Evolutionary conservation across 2,113 vertebrate genomes (phyloP), one percentile per base, ranked within the genome.

Genomic region (Xyliphius kryptos): DNA sequence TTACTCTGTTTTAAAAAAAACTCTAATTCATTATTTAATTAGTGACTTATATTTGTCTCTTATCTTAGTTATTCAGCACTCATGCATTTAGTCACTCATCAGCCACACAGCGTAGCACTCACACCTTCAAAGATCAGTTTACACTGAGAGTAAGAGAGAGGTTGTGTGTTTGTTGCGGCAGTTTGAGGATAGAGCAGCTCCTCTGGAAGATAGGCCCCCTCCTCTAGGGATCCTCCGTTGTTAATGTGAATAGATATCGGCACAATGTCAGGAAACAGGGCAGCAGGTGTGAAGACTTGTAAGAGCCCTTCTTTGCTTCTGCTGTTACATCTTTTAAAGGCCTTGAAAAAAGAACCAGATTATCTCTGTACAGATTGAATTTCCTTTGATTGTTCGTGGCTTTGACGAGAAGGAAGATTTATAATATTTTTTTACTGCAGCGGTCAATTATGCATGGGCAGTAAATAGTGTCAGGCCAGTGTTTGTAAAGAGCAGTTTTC

Each of bases 241-340:
- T 60, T 50, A 69, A 68, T 75, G 73, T 80, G 77, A 79, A 78
- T 84, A 79, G 82, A 81, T 71, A 78, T 66, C 76, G 21, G 46
- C 32, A 50, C 74, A 80, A 73, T 79, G 78, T 74, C 69, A 37
- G 38, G 26, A 71, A 65, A 46, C 72, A 56, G 66, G 77, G 80
- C 76, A 83, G 83, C 83, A 86, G 83, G 85, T 88, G 85, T 86
- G 80, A 84, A 78, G 81, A 78, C 80, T 81, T 73, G 52, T 59
- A 67, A 67, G 69, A 66, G 69, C 79, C 78, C 75, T 73, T 49
- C 16, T 56, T 53, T 79, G 81, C 79, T 77, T 75, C 74, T 82
- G 80, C 84, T 82, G 79, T 86, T 83, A 76, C 76, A 74, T 84
- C 75, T 59, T 79, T 80, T 83, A 81, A 82, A 73, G 70, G 66